These are phyloP conservation scores for Monochamus alternatus DNA, from an alignment of 2,888 invertebrate species.

Conservation along the genomic window DNA sequence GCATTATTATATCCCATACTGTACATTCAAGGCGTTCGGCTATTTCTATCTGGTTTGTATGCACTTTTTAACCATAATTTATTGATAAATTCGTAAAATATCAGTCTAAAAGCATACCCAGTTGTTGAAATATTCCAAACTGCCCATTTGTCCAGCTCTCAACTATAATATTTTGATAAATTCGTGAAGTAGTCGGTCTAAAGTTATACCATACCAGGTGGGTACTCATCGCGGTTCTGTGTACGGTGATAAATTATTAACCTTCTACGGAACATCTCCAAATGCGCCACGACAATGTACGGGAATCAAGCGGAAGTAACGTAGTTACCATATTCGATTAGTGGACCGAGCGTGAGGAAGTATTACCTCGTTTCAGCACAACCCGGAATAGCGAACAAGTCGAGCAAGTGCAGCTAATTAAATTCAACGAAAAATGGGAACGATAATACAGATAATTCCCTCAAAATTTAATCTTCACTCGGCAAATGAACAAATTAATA, in stretches of 20 bases:
- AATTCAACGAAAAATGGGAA: background rate
- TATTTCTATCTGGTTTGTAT: too few species aligned
- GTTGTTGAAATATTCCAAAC: too few species aligned
- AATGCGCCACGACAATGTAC: background rate
- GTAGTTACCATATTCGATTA: slow-evolving; percentile 3
- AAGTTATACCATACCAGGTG: too few species aligned
- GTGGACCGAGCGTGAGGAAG: background rate
- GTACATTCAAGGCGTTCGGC: too few species aligned
- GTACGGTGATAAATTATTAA: slow-evolving; percentile 11
- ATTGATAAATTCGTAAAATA: too few species aligned
- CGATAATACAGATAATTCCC: background rate
- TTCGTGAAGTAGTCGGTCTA: too few species aligned
- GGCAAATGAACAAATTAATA: too few species aligned
- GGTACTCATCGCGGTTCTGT: background rate
- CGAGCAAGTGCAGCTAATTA: slow-evolving; percentile 1
- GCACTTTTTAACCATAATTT: too few species aligned
- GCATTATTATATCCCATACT: too few species aligned
- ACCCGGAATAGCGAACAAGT: background rate
- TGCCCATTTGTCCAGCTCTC: too few species aligned
- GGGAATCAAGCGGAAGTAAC: background rate
- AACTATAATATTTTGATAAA: too few species aligned
- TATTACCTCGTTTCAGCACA: background rate
- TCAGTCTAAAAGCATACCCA: too few species aligned
- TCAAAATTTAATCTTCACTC: background rate
- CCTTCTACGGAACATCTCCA: background rate